phyloP scores from a whole-genome alignment of 1,140 invertebrate genomes.

The Pseudomyrmex sp. region DNA sequence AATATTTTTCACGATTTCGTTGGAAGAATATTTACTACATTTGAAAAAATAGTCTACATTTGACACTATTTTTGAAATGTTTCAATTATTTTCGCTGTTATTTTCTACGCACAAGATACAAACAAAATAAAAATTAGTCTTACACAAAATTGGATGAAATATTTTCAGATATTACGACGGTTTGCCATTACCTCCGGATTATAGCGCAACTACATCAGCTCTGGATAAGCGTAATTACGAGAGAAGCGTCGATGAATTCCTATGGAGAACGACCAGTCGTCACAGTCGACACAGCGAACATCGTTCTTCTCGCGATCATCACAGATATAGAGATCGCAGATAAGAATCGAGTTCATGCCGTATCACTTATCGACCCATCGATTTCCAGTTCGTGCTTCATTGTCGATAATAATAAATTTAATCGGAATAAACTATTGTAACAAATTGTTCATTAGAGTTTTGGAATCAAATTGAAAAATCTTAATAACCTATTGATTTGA shows the following conservation, averaged over 20 bases:
- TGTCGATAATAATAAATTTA: neutral
- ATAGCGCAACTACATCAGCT: conserved; percentile 85
- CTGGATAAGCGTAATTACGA: conserved; percentile 93
- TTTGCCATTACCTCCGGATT: conserved; percentile 87
- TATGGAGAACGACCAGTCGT: conserved; percentile 90
- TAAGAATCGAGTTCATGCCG: conserved; percentile 18
- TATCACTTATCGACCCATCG: conserved; percentile 14
- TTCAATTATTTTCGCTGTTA: neutral
- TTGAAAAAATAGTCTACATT: neutral
- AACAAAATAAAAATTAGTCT: neutral
- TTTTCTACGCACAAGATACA: neutral
- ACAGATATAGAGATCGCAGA: conserved; percentile 84
- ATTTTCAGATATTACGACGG: conserved; percentile 91
- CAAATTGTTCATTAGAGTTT: neutral
- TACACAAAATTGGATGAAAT: neutral
- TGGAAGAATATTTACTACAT: neutral
- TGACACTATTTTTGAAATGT: neutral
- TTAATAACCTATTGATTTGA: too few species aligned
- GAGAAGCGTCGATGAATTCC: conserved; percentile 95
- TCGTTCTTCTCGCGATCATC: conserved; percentile 82
- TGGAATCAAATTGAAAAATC: too few species aligned
- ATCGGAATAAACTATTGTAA: neutral
- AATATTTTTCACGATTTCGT: neutral
- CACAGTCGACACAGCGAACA: conserved; percentile 81
- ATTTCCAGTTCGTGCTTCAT: neutral